Evolutionary conservation across 2,113 vertebrate species (phyloP).

Genomic region (Oncorhynchus kisutch): DNA sequence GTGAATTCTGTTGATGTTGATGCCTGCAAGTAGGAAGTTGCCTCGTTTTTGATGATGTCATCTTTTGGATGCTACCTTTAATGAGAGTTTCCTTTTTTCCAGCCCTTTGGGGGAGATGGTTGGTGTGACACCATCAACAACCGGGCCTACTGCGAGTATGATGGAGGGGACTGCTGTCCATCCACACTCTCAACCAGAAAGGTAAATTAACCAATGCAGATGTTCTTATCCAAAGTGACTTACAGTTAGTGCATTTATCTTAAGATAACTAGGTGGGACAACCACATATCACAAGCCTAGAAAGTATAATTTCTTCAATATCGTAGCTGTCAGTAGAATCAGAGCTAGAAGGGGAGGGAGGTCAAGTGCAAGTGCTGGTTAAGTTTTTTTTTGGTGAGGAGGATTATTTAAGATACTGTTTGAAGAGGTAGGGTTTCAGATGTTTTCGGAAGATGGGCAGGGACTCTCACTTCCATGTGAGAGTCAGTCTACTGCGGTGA

Average conservation of each 20-base stretch:
- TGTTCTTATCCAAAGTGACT: too few species aligned
- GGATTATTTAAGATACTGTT: too few species aligned
- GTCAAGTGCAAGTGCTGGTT: too few species aligned
- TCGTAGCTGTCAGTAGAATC: too few species aligned
- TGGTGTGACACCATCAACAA: conserved; percentile 99
- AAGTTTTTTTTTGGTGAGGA: too few species aligned
- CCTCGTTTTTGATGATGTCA: too few species aligned
- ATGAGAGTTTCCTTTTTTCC: conserved; percentile 25
- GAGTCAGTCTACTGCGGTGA: conserved; percentile 32
- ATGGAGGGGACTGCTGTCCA: conserved; percentile 96
- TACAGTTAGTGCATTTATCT: too few species aligned
- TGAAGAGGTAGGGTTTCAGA: too few species aligned
- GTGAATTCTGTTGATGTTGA: too few species aligned
- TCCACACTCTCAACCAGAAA: conserved; percentile 93
- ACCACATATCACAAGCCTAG: conserved; percentile 1
- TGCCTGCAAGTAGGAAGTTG: too few species aligned
- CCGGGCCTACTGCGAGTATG: conserved; percentile 93
- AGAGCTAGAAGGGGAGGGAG: too few species aligned
- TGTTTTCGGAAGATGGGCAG: too few species aligned
- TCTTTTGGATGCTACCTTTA: not conserved
- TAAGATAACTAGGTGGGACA: conserved; percentile 17
- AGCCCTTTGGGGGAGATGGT: conserved; percentile 95
- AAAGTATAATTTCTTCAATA: conserved; percentile 21
- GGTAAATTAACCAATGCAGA: conserved; percentile 68
- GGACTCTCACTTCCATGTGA: conserved; percentile 44